These are phyloP conservation scores for Antheraea mylitta DNA, from an alignment of 1,140 invertebrate species.

Conservation along the genomic window DNA sequence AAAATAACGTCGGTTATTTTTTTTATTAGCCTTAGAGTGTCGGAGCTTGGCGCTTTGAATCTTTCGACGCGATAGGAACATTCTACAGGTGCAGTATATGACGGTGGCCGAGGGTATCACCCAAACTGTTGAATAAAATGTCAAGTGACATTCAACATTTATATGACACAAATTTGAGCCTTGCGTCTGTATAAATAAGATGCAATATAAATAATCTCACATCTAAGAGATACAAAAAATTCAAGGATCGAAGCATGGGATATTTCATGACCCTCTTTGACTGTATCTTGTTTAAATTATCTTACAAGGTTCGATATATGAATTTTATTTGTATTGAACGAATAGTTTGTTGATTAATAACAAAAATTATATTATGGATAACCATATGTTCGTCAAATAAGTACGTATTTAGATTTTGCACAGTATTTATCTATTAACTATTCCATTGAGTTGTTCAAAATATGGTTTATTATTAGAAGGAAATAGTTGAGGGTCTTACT, in stretches of 20 bases:
- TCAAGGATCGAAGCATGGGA: conserved; percentile 35
- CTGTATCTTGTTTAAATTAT: conserved; percentile 24
- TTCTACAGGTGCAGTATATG: conserved; percentile 69
- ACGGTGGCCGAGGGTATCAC: conserved; percentile 62
- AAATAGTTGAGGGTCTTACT: too few species aligned
- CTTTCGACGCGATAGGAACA: conserved; percentile 60
- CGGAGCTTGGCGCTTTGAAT: conserved; percentile 58
- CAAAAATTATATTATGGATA: neutral
- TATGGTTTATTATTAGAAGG: too few species aligned
- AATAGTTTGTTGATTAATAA: neutral
- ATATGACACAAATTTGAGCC: conserved; percentile 13
- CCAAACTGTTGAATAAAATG: conserved; percentile 18
- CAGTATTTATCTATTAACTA: too few species aligned
- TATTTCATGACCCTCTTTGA: conserved; percentile 12
- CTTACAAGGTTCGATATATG: conserved; percentile 22
- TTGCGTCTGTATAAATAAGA: conserved; percentile 11
- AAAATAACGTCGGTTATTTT: conserved; percentile 68
- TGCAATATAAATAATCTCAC: neutral
- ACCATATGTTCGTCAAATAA: too few species aligned
- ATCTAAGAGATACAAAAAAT: conserved; percentile 30
- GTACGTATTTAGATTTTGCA: too few species aligned
- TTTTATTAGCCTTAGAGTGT: conserved; percentile 34
- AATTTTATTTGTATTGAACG: conserved; percentile 21
- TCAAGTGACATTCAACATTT: neutral
- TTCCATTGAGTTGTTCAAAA: too few species aligned